These are phyloP conservation scores for Eilema griseolum DNA, from an alignment of 2,888 invertebrate species.

Conservation along the genomic window DNA sequence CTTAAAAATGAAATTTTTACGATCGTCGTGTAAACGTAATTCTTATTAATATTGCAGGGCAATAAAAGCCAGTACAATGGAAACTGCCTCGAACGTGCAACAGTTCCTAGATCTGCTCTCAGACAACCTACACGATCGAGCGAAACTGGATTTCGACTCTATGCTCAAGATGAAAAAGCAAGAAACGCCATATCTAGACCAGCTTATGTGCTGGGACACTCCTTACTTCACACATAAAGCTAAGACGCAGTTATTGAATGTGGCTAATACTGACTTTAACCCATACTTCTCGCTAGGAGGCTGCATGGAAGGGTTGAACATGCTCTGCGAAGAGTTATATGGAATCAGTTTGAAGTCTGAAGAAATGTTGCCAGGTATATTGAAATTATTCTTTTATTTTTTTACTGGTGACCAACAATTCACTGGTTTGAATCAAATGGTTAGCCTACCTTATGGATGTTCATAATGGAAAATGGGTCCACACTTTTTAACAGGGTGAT, in stretches of 20 bases:
- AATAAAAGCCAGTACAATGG: conserved; percentile 94
- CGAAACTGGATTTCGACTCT: conserved; percentile 90
- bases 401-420: background rate
- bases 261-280: conserved; percentile 91
- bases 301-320: conserved; percentile 98
- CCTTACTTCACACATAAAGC: conserved; percentile 93
- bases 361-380: conserved; percentile 89
- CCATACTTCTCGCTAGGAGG: conserved; percentile 97
- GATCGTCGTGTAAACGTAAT: too few species aligned
- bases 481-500: too few species aligned
- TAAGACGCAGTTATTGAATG: conserved; percentile 90
- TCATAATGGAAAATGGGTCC: too few species aligned
- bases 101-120: conserved; percentile 93
- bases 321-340: conserved; percentile 93
- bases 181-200: conserved; percentile 67
- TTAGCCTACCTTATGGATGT: too few species aligned
- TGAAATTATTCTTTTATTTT: background rate
- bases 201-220: conserved; percentile 93
- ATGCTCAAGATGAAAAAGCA: conserved; percentile 92
- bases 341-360: conserved; percentile 92
- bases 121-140: conserved; percentile 89
- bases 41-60: conserved; percentile 85
- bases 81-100: conserved; percentile 92
- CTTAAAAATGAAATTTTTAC: too few species aligned
- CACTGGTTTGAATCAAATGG: too few species aligned